Percentiles rank a stretch among this genome's conserved stretches.
Conservation (phyloP, 2,888 invertebrate species). For the Bombylius discolor region DNA sequence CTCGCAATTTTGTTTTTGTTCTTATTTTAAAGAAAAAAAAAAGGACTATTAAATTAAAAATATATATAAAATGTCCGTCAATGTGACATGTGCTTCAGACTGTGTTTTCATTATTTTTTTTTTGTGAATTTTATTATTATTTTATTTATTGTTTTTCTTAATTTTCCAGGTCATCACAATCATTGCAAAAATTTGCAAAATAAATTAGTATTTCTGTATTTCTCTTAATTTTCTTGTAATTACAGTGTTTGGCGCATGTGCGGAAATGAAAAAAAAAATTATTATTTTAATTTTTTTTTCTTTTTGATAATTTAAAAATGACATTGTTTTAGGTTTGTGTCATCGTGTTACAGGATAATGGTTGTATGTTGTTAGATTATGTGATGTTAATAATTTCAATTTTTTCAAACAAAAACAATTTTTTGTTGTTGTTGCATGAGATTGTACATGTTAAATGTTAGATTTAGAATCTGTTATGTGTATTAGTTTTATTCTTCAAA, state of each 20-base stretch:
- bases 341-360: no score
- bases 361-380: not conserved
- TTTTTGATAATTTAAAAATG: no score
- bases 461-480: no score
- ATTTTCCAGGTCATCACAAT: not conserved
- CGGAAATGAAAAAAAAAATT: not conserved
- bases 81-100: constrained; percentile 7
- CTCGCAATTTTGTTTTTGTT: not conserved
- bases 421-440: no score
- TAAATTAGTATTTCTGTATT: not conserved
- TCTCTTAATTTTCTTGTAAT: constrained; percentile 2
- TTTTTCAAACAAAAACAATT: no score
- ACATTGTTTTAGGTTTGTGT: not conserved
- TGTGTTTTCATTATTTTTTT: constrained; percentile 2
- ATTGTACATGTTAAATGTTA: no score
- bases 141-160: not conserved
- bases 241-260: constrained; percentile 9
- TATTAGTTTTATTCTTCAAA: no score
- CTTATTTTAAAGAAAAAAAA: not conserved
- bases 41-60: not conserved
- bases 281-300: not conserved
- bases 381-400: not conserved
- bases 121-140: not conserved
- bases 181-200: not conserved
- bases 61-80: constrained; percentile 1